These are phyloP conservation scores for Dasypogon diadema DNA, from an alignment of 2,888 invertebrate genomes.

Conservation along the genomic window DNA sequence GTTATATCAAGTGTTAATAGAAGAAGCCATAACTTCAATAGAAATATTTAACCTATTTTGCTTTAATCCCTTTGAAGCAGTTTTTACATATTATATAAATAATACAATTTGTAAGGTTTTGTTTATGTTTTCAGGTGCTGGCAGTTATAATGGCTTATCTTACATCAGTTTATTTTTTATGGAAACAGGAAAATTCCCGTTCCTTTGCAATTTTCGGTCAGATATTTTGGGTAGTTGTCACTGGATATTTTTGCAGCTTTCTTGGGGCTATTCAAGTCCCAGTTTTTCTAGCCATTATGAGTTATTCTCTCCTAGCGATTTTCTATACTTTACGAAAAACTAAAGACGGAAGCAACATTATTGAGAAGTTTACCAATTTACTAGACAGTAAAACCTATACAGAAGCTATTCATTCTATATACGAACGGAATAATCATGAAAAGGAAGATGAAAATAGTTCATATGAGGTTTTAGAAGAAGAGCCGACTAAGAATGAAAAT, in stretches of 20 bases:
- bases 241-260: slow-evolving; percentile 80
- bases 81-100: too few relatives aligned
- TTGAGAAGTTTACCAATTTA: slow-evolving; percentile 57
- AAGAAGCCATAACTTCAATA: too few relatives aligned
- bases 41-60: too few relatives aligned
- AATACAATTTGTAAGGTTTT: too few relatives aligned
- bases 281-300: slow-evolving; percentile 77
- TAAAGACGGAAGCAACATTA: neutral
- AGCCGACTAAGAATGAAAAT: slow-evolving; percentile 61
- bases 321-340: slow-evolving; percentile 39
- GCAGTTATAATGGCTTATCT: slow-evolving; percentile 78
- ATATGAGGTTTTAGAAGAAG: neutral
- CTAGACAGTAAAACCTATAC: slow-evolving; percentile 64
- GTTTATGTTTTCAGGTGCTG: slow-evolving; percentile 73
- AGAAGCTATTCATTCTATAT: slow-evolving; percentile 64
- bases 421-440: slow-evolving; percentile 61
- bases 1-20: too few relatives aligned
- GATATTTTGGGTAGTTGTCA: slow-evolving; percentile 80
- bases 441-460: slow-evolving; percentile 58
- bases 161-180: slow-evolving; percentile 77
- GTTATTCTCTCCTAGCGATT: slow-evolving; percentile 77
- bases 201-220: slow-evolving; percentile 78
- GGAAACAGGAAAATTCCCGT: slow-evolving; percentile 79
- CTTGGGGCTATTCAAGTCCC: slow-evolving; percentile 83
- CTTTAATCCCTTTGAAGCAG: too few relatives aligned